These are phyloP conservation scores for Nebria ingens DNA, from an alignment of 1,140 invertebrate genomes.

Conservation along the genomic window DNA sequence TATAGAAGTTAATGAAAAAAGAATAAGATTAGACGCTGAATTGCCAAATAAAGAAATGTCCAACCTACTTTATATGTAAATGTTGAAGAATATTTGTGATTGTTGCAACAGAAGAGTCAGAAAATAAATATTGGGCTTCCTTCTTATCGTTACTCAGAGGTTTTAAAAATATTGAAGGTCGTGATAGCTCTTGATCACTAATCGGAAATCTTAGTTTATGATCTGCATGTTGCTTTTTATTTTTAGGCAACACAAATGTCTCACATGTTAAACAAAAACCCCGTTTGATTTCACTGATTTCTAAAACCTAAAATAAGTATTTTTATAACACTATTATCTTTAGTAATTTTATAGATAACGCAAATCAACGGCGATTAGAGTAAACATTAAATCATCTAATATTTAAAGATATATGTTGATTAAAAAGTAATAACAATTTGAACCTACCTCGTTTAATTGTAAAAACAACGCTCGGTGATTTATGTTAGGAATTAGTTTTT, in stretches of 20 bases:
- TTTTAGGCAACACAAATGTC: constrained; percentile 39
- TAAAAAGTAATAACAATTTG: constrained; percentile 9
- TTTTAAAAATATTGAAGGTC: constrained; percentile 48
- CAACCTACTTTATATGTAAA: constrained; percentile 37
- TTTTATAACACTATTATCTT: no score
- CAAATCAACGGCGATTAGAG: no score
- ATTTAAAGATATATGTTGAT: no score
- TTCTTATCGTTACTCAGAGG: constrained; percentile 53
- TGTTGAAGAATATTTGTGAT: constrained; percentile 42
- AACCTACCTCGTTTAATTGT: constrained; percentile 35
- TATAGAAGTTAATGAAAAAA: constrained; percentile 13
- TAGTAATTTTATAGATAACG: no score
- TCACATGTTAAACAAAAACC: constrained; percentile 54
- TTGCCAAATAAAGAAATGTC: neutral
- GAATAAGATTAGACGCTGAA: constrained; percentile 6
- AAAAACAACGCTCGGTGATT: constrained; percentile 43
- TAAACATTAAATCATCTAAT: no score
- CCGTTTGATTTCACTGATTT: constrained; percentile 32
- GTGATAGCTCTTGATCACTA: constrained; percentile 37
- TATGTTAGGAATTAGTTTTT: constrained; percentile 36
- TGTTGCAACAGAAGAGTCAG: constrained; percentile 41
- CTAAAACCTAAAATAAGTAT: constrained; percentile 38
- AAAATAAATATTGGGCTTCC: constrained; percentile 69
- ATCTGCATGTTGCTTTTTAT: constrained; percentile 36
- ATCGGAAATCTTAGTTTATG: constrained; percentile 39